phyloP scores from a whole-genome alignment of 2,797 vertebrate species.

The Apogon talboti region DNA sequence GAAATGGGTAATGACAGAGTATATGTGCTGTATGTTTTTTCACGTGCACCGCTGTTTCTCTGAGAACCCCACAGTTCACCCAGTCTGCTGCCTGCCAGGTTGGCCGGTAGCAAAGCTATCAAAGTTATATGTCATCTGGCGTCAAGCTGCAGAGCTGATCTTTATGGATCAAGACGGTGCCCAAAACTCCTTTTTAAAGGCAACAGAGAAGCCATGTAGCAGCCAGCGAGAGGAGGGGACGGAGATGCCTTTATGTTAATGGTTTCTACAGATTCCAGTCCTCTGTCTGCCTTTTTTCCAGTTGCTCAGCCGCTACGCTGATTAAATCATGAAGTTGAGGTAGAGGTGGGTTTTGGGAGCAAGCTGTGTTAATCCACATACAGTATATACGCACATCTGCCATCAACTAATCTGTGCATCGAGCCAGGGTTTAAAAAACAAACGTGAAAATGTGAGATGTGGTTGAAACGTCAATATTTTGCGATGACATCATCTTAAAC shows the following conservation, averaged over 20 bases:
- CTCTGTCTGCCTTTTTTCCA: slow-evolving; percentile 69
- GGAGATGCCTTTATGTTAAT: slow-evolving; percentile 77
- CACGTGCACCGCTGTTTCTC: slow-evolving; percentile 1
- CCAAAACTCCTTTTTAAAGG: slow-evolving; percentile 42
- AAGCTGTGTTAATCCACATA: slow-evolving; percentile 46
- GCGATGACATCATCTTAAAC: slow-evolving; percentile 16
- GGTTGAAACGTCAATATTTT: slow-evolving; percentile 13
- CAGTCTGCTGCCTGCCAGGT: slow-evolving; percentile 18
- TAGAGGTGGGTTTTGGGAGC: slow-evolving; percentile 54
- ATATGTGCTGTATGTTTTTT: slow-evolving; percentile 10
- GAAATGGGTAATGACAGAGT: too few relatives aligned
- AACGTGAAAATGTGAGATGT: slow-evolving; percentile 13
- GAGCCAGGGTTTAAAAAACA: slow-evolving; percentile 11
- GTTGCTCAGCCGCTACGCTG: slow-evolving; percentile 59
- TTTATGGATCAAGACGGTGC: slow-evolving; percentile 64
- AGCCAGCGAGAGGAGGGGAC: slow-evolving; percentile 48
- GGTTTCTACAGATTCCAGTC: slow-evolving; percentile 77
- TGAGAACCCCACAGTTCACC: slow-evolving; percentile 16
- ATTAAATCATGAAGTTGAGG: slow-evolving; percentile 62
- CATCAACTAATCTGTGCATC: slow-evolving; percentile 21
- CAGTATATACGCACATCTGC: slow-evolving; percentile 29
- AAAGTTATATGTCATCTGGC: slow-evolving; percentile 69
- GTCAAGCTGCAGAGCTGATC: slow-evolving; percentile 65
- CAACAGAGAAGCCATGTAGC: slow-evolving; percentile 42
- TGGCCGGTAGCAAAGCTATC: slow-evolving; percentile 51